Evolutionary conservation across 2,888 invertebrate species (phyloP).

Genomic region (Palloptera scutellata): DNA sequence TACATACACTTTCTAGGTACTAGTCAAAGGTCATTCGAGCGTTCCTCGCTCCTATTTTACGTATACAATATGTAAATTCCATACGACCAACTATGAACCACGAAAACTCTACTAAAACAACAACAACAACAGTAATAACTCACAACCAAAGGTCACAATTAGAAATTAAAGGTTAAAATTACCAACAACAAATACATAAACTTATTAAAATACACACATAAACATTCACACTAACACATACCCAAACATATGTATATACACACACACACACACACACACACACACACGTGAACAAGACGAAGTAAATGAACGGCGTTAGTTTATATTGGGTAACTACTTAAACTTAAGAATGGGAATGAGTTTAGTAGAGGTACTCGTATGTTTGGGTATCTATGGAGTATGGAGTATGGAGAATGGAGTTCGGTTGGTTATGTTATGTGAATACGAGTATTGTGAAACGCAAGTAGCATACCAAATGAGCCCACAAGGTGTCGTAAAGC

Average conservation of each 20-base stretch:
- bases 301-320: background rate
- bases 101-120: too few species aligned
- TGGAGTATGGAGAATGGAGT: background rate
- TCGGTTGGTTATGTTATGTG: constrained; percentile 4
- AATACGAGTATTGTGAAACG: constrained; percentile 28
- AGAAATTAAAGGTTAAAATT: constrained; percentile 50
- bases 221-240: constrained; percentile 3
- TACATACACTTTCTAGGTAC: too few species aligned
- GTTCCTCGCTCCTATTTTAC: too few species aligned
- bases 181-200: constrained; percentile 33
- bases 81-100: too few species aligned
- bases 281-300: constrained; percentile 1
- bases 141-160: constrained; percentile 37
- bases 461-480: constrained; percentile 52
- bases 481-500: constrained; percentile 58
- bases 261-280: background rate
- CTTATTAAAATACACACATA: constrained; percentile 33
- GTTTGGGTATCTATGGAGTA: constrained; percentile 6
- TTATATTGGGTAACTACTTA: background rate
- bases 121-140: too few species aligned
- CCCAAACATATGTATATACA: background rate
- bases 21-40: too few species aligned
- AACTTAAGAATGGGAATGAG: too few species aligned
- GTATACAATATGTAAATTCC: too few species aligned
- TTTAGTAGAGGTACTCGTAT: background rate